phyloP scores from a whole-genome alignment of 1,140 invertebrate genomes.

The Drosophila rhopaloa region DNA sequence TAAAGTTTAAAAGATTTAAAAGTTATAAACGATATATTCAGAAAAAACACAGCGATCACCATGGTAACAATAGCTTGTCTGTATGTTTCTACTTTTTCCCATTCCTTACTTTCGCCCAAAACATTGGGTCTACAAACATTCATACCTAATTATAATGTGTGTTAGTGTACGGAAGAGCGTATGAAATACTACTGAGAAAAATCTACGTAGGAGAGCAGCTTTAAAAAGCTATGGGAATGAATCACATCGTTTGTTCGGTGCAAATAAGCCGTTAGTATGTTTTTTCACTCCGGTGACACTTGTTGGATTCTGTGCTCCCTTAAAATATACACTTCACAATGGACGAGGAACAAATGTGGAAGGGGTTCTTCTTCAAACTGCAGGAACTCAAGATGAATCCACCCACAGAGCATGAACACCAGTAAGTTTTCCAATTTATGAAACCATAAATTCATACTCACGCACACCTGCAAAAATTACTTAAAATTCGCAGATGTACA shows the following conservation, averaged over 20 bases:
- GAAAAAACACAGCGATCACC: conserved; percentile 30
- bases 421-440: conserved; percentile 85
- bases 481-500: conserved; percentile 16
- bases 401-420: conserved; percentile 87
- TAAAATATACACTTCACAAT: conserved; percentile 32
- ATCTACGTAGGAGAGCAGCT: conserved; percentile 45
- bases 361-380: conserved; percentile 87
- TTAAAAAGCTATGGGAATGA: conserved; percentile 12
- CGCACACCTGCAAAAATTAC: conserved; percentile 3
- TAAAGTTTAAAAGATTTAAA: not conserved
- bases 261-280: conserved; percentile 42
- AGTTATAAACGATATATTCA: conserved; percentile 19
- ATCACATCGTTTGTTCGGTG: conserved; percentile 37
- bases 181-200: conserved; percentile 39
- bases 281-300: conserved; percentile 36
- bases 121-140: conserved; percentile 4
- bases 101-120: conserved; percentile 19
- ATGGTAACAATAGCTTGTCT: conserved; percentile 14
- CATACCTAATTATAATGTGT: conserved; percentile 24
- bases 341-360: conserved; percentile 90
- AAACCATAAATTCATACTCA: conserved; percentile 9
- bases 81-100: conserved; percentile 1
- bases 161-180: conserved; percentile 38
- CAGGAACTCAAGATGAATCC: conserved; percentile 86
- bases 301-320: conserved; percentile 37